phyloP scores from a whole-genome alignment of 2,113 vertebrate species.

The Crotophaga sulcirostris region DNA sequence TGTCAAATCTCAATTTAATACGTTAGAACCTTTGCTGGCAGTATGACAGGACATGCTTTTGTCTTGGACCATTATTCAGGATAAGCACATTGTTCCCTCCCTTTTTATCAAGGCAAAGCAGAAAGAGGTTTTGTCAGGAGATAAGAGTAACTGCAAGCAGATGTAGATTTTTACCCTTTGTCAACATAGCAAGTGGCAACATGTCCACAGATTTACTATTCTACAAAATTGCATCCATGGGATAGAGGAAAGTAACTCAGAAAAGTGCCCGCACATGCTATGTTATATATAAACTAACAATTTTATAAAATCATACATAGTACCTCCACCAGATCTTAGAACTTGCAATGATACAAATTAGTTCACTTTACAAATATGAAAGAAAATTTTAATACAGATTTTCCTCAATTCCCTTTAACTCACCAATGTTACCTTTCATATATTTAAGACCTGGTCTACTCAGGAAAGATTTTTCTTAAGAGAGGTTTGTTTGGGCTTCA shows the following conservation, averaged over 20 bases:
- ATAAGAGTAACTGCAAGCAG: background rate
- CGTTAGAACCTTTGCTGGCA: background rate
- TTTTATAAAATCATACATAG: background rate
- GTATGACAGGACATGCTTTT: background rate
- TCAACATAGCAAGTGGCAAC: background rate
- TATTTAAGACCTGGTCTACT: conserved; percentile 35
- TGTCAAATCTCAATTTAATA: background rate
- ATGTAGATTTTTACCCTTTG: background rate
- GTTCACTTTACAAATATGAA: background rate
- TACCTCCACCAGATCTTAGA: background rate
- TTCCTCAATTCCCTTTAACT: background rate
- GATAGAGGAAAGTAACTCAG: background rate
- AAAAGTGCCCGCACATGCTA: background rate
- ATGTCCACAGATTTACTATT: background rate
- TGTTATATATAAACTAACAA: background rate
- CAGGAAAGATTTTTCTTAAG: conserved; percentile 50
- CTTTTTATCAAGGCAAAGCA: background rate
- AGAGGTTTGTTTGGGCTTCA: background rate
- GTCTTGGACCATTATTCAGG: background rate
- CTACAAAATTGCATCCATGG: background rate
- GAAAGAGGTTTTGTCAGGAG: background rate
- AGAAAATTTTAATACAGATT: background rate
- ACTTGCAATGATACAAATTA: background rate
- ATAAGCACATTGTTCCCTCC: background rate
- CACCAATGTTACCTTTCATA: background rate